These are phyloP conservation scores for Battus philenor DNA, from an alignment of 1,140 invertebrate species.

Conservation along the genomic window DNA sequence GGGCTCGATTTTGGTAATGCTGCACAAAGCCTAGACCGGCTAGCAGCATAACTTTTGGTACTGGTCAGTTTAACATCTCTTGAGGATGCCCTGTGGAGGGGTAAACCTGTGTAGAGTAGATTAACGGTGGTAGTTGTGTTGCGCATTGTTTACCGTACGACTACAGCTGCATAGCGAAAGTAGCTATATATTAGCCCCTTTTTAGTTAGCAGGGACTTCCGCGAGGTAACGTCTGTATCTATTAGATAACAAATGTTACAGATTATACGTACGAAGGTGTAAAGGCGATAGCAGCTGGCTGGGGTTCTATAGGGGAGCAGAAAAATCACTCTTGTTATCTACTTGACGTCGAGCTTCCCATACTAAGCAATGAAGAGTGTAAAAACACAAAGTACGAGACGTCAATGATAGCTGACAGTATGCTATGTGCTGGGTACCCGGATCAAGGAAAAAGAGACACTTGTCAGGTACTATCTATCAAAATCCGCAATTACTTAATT, in stretches of 20 bases:
- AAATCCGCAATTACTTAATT: not conserved
- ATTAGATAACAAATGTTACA: slow-evolving; percentile 39
- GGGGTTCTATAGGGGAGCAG: slow-evolving; percentile 88
- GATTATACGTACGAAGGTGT: slow-evolving; percentile 82
- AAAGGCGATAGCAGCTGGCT: slow-evolving; percentile 86
- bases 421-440: slow-evolving; percentile 89
- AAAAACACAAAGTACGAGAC: slow-evolving; percentile 85
- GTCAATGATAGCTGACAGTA: slow-evolving; percentile 87
- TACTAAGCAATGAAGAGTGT: slow-evolving; percentile 86
- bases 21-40: no score
- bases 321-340: slow-evolving; percentile 87
- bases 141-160: no score
- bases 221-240: no score
- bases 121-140: no score
- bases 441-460: slow-evolving; percentile 86
- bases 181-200: no score
- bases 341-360: slow-evolving; percentile 87
- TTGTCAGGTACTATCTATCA: slow-evolving; percentile 80
- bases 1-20: no score
- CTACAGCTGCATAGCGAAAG: no score
- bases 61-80: no score
- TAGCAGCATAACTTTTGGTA: no score
- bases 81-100: no score
- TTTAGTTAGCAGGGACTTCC: no score
- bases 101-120: no score